A percentile compares a stretch with the other conserved stretches of the same genome.
phyloP scores from a whole-genome alignment of 2,888 invertebrate genomes.

The Drosophila diplacantha region DNA sequence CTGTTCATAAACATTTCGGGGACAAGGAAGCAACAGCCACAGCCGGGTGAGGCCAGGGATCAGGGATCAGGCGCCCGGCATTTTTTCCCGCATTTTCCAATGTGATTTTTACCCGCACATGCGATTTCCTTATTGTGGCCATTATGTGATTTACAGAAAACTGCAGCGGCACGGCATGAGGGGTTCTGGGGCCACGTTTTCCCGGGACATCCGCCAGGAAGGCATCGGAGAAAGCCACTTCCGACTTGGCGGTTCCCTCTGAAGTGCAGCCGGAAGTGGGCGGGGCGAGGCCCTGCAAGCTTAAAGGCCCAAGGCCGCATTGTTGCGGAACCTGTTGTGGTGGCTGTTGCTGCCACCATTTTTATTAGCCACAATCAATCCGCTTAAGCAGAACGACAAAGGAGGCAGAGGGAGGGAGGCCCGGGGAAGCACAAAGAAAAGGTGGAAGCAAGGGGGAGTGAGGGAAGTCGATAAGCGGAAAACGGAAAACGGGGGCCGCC shows the following conservation, averaged over 20 bases:
- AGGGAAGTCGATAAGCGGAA: not conserved
- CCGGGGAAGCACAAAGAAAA: not conserved
- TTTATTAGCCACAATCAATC: constrained; percentile 70
- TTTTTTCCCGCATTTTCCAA: not conserved
- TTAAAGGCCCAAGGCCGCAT: constrained; percentile 44
- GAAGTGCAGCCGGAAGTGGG: constrained; percentile 62
- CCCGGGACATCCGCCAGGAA: constrained; percentile 30
- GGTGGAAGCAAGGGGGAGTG: not conserved
- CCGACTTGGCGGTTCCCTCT: constrained; percentile 7
- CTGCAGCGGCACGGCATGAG: constrained; percentile 26
- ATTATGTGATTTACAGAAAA: constrained; percentile 60
- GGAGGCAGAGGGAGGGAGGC: not conserved
- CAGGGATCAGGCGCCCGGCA: not conserved
- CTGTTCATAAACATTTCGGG: constrained; percentile 54
- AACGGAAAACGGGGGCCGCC: constrained; percentile 1
- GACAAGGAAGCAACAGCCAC: constrained; percentile 8
- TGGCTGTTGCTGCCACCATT: constrained; percentile 31
- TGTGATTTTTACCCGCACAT: constrained; percentile 46
- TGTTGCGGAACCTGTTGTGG: constrained; percentile 53
- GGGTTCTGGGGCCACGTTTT: not conserved
- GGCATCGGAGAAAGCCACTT: constrained; percentile 47
- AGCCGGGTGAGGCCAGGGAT: not conserved
- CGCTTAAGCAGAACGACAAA: constrained; percentile 32
- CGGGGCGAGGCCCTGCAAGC: constrained; percentile 17
- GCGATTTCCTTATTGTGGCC: constrained; percentile 68